Percentiles rank a stretch among this genome's conserved stretches.
Evolutionary conservation across 2,113 vertebrate species (phyloP).

Genomic region (Neogale vison): DNA sequence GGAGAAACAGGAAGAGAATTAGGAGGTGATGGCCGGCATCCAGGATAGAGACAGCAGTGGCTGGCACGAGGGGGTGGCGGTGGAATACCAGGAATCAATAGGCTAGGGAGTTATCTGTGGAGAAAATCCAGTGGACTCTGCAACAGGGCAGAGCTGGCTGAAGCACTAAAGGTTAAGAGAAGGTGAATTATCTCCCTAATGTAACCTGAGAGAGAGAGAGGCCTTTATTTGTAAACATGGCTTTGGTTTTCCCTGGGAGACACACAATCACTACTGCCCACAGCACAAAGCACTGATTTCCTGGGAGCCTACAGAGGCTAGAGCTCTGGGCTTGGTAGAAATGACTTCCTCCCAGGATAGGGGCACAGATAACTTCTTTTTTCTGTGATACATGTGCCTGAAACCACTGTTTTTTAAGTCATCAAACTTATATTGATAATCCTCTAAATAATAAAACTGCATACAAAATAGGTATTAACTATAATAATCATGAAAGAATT

Average conservation of each 20-base stretch:
- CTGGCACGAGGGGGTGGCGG: too few species aligned
- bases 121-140: neutral
- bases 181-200: neutral
- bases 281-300: neutral
- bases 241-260: neutral
- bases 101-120: neutral
- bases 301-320: neutral
- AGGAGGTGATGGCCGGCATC: neutral
- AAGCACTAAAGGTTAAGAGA: neutral
- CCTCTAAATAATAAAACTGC: conserved; percentile 16
- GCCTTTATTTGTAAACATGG: neutral
- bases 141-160: neutral
- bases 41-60: neutral
- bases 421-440: neutral
- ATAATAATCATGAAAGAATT: neutral
- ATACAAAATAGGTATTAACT: neutral
- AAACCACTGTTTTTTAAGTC: neutral
- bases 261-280: neutral
- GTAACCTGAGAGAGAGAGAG: neutral
- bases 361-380: neutral
- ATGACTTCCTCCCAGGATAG: neutral
- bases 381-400: neutral
- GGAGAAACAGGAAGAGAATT: neutral
- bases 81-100: neutral
- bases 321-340: neutral